Base-by-base conservation (phyloP, 2,888 invertebrate genomes). In the Drosophila ustulata region DNA sequence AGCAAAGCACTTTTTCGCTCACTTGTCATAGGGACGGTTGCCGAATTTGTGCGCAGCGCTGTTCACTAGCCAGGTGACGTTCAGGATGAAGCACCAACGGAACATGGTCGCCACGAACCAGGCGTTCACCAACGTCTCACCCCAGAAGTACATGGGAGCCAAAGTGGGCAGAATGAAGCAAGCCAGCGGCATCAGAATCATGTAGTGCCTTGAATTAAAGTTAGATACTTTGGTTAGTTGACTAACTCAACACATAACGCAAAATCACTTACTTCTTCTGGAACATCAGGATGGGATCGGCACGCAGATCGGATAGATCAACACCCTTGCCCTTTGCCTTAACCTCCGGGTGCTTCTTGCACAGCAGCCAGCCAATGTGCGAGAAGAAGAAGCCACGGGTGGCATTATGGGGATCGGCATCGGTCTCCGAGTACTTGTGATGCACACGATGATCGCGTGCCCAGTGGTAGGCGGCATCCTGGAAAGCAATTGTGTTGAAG, bases 381-480 rank as follows among this genome's bases (percentile, higher is more conserved):
- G 98, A 95, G 93, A 98, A 99, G 94, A 98, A 98, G 93, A 99
- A 98, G 8, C 99, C 99, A 28, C 98, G 92, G 3, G 94, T 96
- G 2, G 98, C 97, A 91, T 98, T 98, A 92, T 98, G 98, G 0
- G 98, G 98, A 93, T 98, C 98, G 0, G 98, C 98, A 91, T 98
- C 96, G 0, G 98, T 98, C 91, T 98, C 98, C 23, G 96, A 96
- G 93, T 95, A 98, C 92, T 98, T 98, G 93, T 98, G 98, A 91
- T 98, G 97, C 90, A 97, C 96, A 82, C 97, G 94, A 93, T 96
- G 96, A 90, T 96, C 96, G 68, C 96, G 94, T 0, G 96, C 95
- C 96, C 96, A 96, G 88, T 96, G 96, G 59, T 95, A 94, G 3
- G 95, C 96, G 1, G 96, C 94, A 91, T 96, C 96, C 95, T 96